Conservation (phyloP, 1,140 invertebrate genomes). For the Thalassaphorura encarpata region DNA sequence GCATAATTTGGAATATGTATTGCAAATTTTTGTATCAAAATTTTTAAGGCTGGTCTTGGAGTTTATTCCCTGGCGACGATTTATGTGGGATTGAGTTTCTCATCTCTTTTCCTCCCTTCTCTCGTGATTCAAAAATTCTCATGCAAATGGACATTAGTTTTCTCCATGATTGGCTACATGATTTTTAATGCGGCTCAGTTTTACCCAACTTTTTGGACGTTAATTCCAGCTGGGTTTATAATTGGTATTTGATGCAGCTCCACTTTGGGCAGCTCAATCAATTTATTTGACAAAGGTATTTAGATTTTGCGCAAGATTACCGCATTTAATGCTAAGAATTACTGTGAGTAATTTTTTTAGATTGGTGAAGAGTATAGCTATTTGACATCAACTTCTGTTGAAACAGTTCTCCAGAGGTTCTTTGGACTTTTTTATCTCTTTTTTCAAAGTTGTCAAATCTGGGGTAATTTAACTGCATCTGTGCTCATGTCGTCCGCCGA, state of each 20-base stretch:
- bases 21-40: not conserved
- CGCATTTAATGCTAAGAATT: constrained; percentile 42
- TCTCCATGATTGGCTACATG: not conserved
- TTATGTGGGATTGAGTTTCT: not conserved
- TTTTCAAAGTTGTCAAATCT: constrained; percentile 84
- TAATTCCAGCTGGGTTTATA: constrained; percentile 76
- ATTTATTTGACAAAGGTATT: constrained; percentile 75
- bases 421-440: constrained; percentile 97
- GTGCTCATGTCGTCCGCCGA: constrained; percentile 60
- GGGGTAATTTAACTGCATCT: constrained; percentile 78
- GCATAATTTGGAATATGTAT: not conserved
- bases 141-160: not conserved
- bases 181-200: constrained; percentile 51
- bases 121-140: not conserved
- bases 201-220: constrained; percentile 74
- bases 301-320: constrained; percentile 36
- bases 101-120: not conserved
- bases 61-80: not conserved
- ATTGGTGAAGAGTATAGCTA: constrained; percentile 74
- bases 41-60: not conserved
- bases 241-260: constrained; percentile 50
- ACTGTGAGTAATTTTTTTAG: constrained; percentile 41
- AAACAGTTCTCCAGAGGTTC: constrained; percentile 82
- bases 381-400: constrained; percentile 72
- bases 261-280: constrained; percentile 93